Conservation (phyloP, 2,888 invertebrate genomes). For the Rugalucina vietnamica region DNA sequence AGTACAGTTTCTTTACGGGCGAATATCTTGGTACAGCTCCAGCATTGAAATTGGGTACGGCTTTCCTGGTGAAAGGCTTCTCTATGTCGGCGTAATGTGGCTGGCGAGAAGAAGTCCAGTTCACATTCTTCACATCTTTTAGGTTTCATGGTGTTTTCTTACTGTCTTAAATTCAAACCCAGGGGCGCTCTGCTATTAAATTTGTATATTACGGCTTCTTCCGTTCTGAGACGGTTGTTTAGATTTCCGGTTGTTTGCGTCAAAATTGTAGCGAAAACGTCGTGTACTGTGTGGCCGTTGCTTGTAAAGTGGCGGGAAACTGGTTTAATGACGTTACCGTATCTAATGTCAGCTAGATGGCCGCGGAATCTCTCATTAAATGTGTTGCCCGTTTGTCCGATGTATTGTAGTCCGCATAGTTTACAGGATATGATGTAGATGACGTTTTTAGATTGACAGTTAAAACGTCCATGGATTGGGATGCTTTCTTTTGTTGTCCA, state of each 20-base stretch:
- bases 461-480: neutral
- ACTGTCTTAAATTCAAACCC: neutral
- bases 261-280: neutral
- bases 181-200: neutral
- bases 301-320: neutral
- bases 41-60: too few species aligned
- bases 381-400: neutral
- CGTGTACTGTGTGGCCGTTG: neutral
- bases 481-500: neutral
- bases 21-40: too few species aligned
- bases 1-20: too few species aligned
- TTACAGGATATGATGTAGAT: neutral
- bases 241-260: neutral
- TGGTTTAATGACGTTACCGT: neutral
- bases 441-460: neutral
- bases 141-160: too few species aligned
- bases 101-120: too few species aligned
- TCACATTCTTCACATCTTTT: too few species aligned
- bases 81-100: too few species aligned
- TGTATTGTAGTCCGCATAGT: neutral
- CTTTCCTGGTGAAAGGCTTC: too few species aligned
- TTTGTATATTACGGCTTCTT: neutral
- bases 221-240: neutral
- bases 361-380: too few species aligned
- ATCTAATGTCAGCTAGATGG: neutral